Evolutionary conservation across 2,113 vertebrate genomes (phyloP), one percentile per base, ranked within the genome.

Genomic region (Mesitornis unicolor): DNA sequence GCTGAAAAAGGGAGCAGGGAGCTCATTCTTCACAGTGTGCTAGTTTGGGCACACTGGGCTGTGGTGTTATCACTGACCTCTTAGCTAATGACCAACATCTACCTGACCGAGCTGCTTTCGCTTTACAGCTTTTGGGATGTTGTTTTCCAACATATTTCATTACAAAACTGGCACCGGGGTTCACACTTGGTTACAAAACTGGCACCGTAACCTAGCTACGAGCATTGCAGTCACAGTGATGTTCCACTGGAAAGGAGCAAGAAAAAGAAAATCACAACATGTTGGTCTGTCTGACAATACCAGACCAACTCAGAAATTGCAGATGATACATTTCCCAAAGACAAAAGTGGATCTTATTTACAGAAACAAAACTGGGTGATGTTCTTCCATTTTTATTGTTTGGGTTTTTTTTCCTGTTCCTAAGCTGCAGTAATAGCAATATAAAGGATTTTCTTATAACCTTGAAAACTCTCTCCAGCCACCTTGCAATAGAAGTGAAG

Each of bases 1-100:
- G n/a, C n/a, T n/a, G n/a, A n/a, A n/a, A n/a, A 56, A 59, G 83
- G 95, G 95, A 97, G 96, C 96, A 97, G 96, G 96, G 95, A 97
- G 95, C 92, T 97, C 95, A 93, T 96, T 97, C 95, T 96, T 96
- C 93, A 87, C 70, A 3, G 59, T 22, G 81, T 90, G 70, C 76
- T 68, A 0, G 11, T 86, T 50, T 21, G 77, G 68, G 80, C 43
- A 60, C 69, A 1, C 36, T 20, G 93, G 59, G 25, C 60, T 81
- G 59, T 54, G 33, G 35, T 80, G 79, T 90, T 77, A 38, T 16
- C 35, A 12, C 84, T 95, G 74, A 79, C 57, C 48, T 75, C 64
- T 22, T 65, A 53, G 71, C 87, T 90, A 69, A 79, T 36, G 75
- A 65, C 71, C 85, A 47, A 2, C 63, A 59, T 33, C 85, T 51